Evolutionary conservation across 2,797 vertebrate genomes (phyloP).

Genomic region (Sphenopsis melanotis): DNA sequence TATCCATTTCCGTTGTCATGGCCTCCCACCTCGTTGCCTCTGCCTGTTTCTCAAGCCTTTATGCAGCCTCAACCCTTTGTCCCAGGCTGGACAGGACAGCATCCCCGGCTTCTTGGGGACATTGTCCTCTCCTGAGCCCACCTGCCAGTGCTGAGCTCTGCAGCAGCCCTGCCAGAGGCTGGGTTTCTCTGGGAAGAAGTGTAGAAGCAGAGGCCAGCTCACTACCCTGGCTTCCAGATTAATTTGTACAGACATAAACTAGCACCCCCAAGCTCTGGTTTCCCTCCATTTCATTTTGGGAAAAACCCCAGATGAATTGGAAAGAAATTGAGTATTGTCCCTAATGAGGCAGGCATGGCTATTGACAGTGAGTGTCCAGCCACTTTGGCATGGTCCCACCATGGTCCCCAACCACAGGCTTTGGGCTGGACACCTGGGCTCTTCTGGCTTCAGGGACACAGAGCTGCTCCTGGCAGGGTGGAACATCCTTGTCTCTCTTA

Average conservation of each 20-base stretch:
- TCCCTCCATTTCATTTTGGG: background rate
- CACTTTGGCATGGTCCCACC: rapidly evolving
- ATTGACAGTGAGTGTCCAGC: background rate
- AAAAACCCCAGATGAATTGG: background rate
- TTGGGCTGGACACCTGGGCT: background rate
- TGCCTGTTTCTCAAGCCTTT: background rate
- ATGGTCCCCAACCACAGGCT: rapidly evolving
- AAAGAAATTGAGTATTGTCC: background rate
- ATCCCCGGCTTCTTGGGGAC: background rate
- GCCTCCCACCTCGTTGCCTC: background rate
- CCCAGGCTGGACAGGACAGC: background rate
- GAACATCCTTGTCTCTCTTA: background rate
- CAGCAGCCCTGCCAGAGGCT: background rate
- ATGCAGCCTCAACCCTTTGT: background rate
- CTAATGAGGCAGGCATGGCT: background rate
- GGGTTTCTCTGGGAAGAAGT: background rate
- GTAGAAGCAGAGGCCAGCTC: background rate
- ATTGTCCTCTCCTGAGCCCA: background rate
- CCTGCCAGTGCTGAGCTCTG: background rate
- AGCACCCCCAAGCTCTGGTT: background rate
- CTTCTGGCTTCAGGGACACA: background rate
- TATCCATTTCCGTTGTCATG: background rate
- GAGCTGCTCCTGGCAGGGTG: background rate
- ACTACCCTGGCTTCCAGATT: background rate
- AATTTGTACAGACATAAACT: background rate